phyloP scores from a whole-genome alignment of 2,113 vertebrate species.

The Coptodon rendalli region DNA sequence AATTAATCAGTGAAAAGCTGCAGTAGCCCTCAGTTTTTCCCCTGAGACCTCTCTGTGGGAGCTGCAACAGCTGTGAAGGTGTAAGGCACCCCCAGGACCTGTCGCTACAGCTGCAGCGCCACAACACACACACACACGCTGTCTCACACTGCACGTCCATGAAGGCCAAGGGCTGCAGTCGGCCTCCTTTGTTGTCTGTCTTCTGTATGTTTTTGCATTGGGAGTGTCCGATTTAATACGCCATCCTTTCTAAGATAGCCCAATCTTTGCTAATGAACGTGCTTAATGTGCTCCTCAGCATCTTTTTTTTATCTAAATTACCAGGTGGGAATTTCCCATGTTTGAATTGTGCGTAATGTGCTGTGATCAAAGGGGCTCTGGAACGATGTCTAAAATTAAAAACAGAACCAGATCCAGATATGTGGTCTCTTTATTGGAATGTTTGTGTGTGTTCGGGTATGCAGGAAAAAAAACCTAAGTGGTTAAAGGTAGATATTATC shows the following conservation, averaged over 20 bases:
- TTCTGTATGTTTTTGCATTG: not conserved
- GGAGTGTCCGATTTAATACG: not conserved
- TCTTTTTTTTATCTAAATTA: not conserved
- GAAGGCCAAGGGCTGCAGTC: not conserved
- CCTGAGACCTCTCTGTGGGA: slow-evolving; percentile 38
- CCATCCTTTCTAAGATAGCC: not conserved
- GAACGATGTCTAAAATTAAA: not conserved
- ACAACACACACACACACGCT: not conserved
- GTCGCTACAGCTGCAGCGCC: not conserved
- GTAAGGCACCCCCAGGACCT: slow-evolving; percentile 37
- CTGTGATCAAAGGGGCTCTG: not conserved
- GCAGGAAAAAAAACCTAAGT: not conserved
- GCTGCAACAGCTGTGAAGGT: slow-evolving; percentile 53
- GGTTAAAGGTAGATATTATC: not conserved
- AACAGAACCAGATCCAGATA: not conserved
- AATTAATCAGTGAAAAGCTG: slow-evolving; percentile 28
- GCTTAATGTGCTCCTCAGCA: not conserved
- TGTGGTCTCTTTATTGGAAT: not conserved
- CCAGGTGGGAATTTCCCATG: not conserved
- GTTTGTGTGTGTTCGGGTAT: not conserved
- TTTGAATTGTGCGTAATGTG: not conserved
- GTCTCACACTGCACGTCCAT: not conserved
- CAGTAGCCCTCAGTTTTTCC: slow-evolving; percentile 7
- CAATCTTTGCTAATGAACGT: not conserved
- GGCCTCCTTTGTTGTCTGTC: not conserved